Evolutionary conservation across 2,888 invertebrate species (phyloP), one percentile per base, ranked within the genome.

Genomic region (Oscheius sp.): DNA sequence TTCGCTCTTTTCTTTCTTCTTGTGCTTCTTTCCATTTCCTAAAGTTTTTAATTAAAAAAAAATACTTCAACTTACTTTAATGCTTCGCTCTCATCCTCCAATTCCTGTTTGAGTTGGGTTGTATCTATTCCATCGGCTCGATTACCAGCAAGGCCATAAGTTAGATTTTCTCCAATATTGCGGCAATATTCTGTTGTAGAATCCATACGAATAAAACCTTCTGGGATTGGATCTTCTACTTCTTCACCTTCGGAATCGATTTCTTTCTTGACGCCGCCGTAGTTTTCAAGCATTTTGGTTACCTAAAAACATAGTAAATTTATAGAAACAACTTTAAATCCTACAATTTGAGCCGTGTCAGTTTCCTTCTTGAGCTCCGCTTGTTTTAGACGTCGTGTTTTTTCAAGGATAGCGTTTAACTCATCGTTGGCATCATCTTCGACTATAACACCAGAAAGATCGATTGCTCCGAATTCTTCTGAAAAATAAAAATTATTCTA

Each of bases 351-450:
- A 21, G 68, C 73, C 18, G 73, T 27, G 13, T 73, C 73, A 6
- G 9, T 41, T 9, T 69, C 68, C 21, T 35, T 56, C 21, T 71
- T 70, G 2, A 66, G 64, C 16, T 76, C 75, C n/a, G 69, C 66
- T 49, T 81, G 76, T 43, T 80, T 79, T 21, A 80, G 69, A 68
- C 76, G 78, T 23, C 83, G 41, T 0, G 86, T 78, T 59, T 79
- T 80, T 18, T 83, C 88, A 66, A 88, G 66, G 25, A 82, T 76
- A n/a, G 81, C 63, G 7, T 64, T 59, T 55, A 88, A 72, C 66
- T 88, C 88, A 9, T 87, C 85, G 49, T 83, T 82, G 6, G 86
- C 87, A 12, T 88, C 86, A 64, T 88, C 88, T 18, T 88, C 88
- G 41, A 87, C 78, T 5, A 86, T 69, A 12, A 87, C 81, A 13